phyloP scores from a whole-genome alignment of 2,113 vertebrate genomes.

The Microcebus griseorufus region DNA sequence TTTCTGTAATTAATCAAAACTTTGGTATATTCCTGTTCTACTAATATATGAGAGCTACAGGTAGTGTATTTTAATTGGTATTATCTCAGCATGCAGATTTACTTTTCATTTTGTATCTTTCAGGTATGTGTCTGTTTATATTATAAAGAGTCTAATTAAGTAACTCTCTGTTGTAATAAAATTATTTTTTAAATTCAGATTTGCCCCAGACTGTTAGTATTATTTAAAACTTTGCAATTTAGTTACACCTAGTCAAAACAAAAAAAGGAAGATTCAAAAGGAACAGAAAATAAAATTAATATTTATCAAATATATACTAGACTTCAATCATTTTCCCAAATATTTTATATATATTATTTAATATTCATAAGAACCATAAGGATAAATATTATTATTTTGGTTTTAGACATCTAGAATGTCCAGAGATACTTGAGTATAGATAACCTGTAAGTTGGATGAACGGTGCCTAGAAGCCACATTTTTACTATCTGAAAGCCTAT shows the following conservation, averaged over 20 bases:
- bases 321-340: neutral
- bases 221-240: neutral
- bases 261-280: neutral
- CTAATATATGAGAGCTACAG: neutral
- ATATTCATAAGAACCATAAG: neutral
- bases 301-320: neutral
- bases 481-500: neutral
- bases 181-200: neutral
- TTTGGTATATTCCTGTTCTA: neutral
- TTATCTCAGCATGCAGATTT: neutral
- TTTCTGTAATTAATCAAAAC: neutral
- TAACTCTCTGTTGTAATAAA: neutral
- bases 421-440: neutral
- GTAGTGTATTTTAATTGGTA: neutral
- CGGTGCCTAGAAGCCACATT: fast-evolving
- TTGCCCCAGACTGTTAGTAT: neutral
- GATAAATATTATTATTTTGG: neutral
- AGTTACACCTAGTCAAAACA: neutral
- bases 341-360: neutral
- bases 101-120: neutral
- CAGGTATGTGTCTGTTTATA: neutral
- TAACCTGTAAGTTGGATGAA: neutral
- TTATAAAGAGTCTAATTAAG: neutral
- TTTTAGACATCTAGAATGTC: neutral
- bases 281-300: neutral